These are phyloP conservation scores for Prionailurus bengalensis DNA, from an alignment of 2,113 vertebrate species.

Conservation along the genomic window DNA sequence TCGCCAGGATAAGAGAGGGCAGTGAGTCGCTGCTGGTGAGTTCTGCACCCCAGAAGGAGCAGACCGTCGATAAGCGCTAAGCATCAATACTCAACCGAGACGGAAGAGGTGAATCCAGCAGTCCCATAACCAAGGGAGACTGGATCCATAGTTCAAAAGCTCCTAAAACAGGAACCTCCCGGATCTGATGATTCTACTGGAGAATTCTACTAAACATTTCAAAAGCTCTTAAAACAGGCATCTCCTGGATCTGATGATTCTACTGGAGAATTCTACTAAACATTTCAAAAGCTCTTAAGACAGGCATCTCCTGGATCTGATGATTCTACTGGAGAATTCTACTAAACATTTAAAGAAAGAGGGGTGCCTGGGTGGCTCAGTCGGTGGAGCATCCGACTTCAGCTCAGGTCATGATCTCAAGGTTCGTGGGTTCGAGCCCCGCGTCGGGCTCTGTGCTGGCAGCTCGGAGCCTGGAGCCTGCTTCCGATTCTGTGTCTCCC, in stretches of 20 bases:
- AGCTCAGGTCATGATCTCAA: too few species aligned
- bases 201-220: not conserved
- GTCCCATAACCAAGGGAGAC: not conserved
- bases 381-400: rapidly evolving
- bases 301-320: not conserved
- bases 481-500: too few species aligned
- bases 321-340: not conserved
- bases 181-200: too few species aligned
- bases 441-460: too few species aligned
- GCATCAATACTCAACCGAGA: too few species aligned
- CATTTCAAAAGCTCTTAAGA: too few species aligned
- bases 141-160: not conserved
- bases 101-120: not conserved
- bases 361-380: too few species aligned
- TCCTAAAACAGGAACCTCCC: not conserved
- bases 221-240: too few species aligned
- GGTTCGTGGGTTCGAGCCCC: too few species aligned
- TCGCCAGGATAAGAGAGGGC: not conserved
- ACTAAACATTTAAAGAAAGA: not conserved
- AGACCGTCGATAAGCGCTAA: not conserved
- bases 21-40: not conserved
- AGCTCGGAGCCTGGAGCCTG: too few species aligned
- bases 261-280: not conserved
- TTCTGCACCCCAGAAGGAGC: too few species aligned
- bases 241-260: not conserved